A percentile compares a stretch with the other conserved stretches of the same genome.
These are phyloP conservation scores for Aspidoscelis tigris DNA, from an alignment of 2,113 vertebrate species.

Conservation along the genomic window DNA sequence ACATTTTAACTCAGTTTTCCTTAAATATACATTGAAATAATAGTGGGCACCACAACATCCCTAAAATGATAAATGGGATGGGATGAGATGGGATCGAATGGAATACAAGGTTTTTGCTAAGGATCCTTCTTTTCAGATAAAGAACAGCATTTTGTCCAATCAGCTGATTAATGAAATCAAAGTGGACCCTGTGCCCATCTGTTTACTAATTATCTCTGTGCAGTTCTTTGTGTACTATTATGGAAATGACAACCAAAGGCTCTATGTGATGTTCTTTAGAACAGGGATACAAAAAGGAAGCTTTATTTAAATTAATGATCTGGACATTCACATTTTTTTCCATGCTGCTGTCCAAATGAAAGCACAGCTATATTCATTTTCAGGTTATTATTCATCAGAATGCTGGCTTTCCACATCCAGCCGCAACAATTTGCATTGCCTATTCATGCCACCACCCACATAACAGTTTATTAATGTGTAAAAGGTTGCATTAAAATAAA, in stretches of 20 bases:
- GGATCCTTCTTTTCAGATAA: no score
- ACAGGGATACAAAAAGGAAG: neutral
- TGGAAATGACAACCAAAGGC: neutral
- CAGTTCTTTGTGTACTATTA: neutral
- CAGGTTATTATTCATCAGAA: constrained; percentile 20
- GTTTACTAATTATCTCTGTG: neutral
- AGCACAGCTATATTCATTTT: neutral
- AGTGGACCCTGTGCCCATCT: neutral
- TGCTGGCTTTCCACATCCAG: constrained; percentile 33
- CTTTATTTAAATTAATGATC: neutral
- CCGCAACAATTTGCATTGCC: constrained; percentile 35
- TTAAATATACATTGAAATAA: no score
- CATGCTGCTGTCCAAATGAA: neutral
- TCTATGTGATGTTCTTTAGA: neutral
- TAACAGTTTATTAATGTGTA: constrained; percentile 53
- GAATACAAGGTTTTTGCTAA: neutral
- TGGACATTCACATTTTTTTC: neutral
- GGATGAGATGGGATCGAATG: neutral
- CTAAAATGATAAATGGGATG: no score
- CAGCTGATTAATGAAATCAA: neutral
- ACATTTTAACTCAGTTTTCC: neutral
- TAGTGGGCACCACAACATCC: no score
- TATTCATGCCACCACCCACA: constrained; percentile 30
- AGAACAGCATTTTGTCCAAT: neutral
- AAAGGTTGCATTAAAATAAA: constrained; percentile 48